These are phyloP conservation scores for Oceanodroma leucorhoa DNA, from an alignment of 2,797 vertebrate species.

Conservation along the genomic window DNA sequence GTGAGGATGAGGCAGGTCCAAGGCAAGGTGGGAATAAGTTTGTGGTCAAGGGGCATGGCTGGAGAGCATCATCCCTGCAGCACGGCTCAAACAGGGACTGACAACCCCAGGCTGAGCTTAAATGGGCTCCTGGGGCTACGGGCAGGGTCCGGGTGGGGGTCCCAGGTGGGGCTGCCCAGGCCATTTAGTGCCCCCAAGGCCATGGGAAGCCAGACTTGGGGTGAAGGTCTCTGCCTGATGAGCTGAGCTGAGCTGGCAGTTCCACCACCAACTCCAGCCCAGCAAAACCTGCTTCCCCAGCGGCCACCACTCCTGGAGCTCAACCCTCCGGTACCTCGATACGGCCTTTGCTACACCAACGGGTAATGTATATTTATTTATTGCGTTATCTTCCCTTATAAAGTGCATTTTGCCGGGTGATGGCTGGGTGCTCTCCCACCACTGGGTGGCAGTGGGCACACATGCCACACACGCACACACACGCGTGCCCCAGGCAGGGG, in stretches of 20 bases:
- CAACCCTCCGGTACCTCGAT: rapidly evolving
- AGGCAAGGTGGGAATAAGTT: neutral
- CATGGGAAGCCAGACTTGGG: neutral
- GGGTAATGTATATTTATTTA: rapidly evolving
- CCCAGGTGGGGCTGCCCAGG: neutral
- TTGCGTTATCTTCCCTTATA: rapidly evolving
- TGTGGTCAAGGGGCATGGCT: neutral
- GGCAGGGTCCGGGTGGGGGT: rapidly evolving
- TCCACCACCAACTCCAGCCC: neutral
- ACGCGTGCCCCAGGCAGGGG: neutral
- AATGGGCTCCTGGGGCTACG: rapidly evolving
- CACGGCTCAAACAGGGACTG: neutral
- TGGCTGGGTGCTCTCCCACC: neutral
- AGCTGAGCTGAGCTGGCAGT: neutral
- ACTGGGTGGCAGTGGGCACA: constrained; percentile 38
- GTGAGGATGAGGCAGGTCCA: neutral
- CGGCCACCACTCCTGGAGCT: neutral
- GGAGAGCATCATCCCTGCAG: neutral
- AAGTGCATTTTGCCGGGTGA: neutral
- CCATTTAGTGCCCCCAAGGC: neutral
- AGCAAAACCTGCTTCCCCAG: neutral
- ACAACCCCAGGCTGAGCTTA: neutral
- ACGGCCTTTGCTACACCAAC: rapidly evolving
- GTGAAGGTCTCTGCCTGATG: neutral
- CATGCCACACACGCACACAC: rapidly evolving